A percentile compares a stretch with the other conserved stretches of the same genome.
Conservation (phyloP, 2,888 invertebrate species). For the Ptilodon capucinus region DNA sequence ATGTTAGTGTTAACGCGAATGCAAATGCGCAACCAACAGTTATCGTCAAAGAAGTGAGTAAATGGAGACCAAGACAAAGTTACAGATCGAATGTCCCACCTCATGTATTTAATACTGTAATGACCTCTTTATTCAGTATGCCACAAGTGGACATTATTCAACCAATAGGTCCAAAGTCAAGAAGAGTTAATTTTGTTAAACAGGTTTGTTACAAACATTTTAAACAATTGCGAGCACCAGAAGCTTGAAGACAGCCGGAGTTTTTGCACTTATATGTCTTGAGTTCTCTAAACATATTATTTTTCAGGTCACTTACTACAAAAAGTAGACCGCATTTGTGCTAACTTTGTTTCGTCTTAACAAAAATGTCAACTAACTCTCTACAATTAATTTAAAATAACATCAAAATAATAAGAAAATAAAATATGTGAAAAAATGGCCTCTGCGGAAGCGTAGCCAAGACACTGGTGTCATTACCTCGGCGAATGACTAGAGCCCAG, state of each 20-base stretch:
- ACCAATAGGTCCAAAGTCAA: constrained; percentile 32
- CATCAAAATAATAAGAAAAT: no score
- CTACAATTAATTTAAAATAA: no score
- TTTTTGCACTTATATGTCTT: constrained; percentile 14
- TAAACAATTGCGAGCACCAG: constrained; percentile 35
- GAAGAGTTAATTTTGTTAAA: constrained; percentile 28
- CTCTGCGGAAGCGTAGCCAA: no score
- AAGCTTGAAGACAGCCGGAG: constrained; percentile 47
- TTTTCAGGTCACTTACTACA: neutral
- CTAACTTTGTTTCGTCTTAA: constrained; percentile 12
- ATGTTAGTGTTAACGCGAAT: constrained; percentile 33
- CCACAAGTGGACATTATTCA: constrained; percentile 35
- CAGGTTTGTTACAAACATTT: constrained; percentile 49
- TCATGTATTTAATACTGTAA: constrained; percentile 41
- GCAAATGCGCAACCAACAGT: constrained; percentile 44
- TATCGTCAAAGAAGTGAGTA: constrained; percentile 72
- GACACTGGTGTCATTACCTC: no score
- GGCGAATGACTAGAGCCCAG: no score
- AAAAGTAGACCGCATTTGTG: neutral
- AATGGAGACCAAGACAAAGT: constrained; percentile 19
- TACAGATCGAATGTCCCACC: constrained; percentile 19
- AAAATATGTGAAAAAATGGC: no score
- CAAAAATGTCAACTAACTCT: no score
- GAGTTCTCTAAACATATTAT: neutral
- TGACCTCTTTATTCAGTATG: constrained; percentile 46